These are phyloP conservation scores for Lagria hirta DNA, from an alignment of 2,888 invertebrate species.

Conservation along the genomic window DNA sequence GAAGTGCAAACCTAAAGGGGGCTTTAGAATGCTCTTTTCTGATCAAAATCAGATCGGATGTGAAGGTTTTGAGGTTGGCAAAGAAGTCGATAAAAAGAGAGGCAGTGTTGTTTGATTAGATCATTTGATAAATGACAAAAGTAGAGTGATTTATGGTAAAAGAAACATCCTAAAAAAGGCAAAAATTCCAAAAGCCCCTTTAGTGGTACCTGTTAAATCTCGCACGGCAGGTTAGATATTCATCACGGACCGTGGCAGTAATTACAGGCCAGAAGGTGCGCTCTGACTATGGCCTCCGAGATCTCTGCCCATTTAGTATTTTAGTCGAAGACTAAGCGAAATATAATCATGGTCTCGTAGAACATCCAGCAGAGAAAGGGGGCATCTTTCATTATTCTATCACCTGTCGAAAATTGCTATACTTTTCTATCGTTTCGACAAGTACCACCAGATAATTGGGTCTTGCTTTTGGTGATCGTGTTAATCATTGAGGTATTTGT, in stretches of 20 bases:
- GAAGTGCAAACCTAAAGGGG: too few species aligned
- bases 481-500: constrained; percentile 14
- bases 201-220: constrained; percentile 40
- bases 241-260: constrained; percentile 39
- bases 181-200: too few species aligned
- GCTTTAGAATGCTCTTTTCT: too few species aligned
- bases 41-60: too few species aligned
- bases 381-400: constrained; percentile 17
- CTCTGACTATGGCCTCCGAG: constrained; percentile 20
- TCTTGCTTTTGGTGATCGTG: constrained; percentile 14
- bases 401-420: constrained; percentile 25
- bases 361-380: too few species aligned
- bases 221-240: constrained; percentile 41
- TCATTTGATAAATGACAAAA: too few species aligned
- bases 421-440: constrained; percentile 16
- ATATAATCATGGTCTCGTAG: constrained; percentile 33
- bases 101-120: too few species aligned
- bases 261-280: constrained; percentile 33
- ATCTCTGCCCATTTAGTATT: constrained; percentile 22
- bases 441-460: constrained; percentile 4
- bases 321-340: constrained; percentile 32
- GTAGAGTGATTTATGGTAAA: too few species aligned
- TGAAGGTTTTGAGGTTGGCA: too few species aligned
- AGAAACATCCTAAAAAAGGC: too few species aligned
- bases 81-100: too few species aligned